phyloP scores from a whole-genome alignment of 2,797 vertebrate genomes.

The Aeoliscus strigatus region DNA sequence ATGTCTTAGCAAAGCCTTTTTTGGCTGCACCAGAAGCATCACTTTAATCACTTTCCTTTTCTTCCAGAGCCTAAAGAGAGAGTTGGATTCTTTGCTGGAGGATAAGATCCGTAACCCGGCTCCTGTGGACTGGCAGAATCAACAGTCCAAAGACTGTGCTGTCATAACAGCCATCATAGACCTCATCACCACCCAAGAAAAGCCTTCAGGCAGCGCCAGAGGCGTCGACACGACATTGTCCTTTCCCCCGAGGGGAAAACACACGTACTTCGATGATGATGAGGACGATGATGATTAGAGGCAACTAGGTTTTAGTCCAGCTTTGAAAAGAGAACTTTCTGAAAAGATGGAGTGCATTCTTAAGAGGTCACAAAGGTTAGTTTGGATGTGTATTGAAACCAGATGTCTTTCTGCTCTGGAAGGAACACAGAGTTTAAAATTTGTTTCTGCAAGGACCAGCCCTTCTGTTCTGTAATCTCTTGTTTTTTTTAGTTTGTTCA shows the following conservation, averaged over 20 bases:
- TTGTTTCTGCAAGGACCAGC: conserved; percentile 26
- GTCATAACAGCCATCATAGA: conserved; percentile 95
- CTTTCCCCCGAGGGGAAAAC: conserved; percentile 22
- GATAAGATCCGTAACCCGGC: conserved; percentile 90
- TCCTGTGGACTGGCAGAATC: conserved; percentile 89
- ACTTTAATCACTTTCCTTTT: too few relatives aligned
- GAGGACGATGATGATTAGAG: conserved; percentile 53
- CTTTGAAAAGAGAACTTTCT: neutral
- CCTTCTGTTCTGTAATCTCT: conserved; percentile 2
- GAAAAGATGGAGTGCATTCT: conserved; percentile 8
- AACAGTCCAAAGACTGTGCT: conserved; percentile 85
- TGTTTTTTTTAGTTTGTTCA: conserved; percentile 4
- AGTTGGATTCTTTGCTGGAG: conserved; percentile 87
- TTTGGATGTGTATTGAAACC: conserved; percentile 25
- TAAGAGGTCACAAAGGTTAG: conserved; percentile 9
- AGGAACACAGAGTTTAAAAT: conserved; percentile 12
- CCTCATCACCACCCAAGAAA: conserved; percentile 96
- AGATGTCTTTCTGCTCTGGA: conserved; percentile 17
- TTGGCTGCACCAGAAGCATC: too few relatives aligned
- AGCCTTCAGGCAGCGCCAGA: conserved; percentile 56
- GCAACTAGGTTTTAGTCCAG: conserved; percentile 1
- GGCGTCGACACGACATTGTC: conserved; percentile 2
- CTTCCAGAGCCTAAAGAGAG: conserved; percentile 82
- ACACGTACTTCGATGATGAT: conserved; percentile 36
- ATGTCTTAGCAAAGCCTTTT: neutral